Evolutionary conservation across 2,888 invertebrate species (phyloP).

Genomic region (Chouioia cunea): DNA sequence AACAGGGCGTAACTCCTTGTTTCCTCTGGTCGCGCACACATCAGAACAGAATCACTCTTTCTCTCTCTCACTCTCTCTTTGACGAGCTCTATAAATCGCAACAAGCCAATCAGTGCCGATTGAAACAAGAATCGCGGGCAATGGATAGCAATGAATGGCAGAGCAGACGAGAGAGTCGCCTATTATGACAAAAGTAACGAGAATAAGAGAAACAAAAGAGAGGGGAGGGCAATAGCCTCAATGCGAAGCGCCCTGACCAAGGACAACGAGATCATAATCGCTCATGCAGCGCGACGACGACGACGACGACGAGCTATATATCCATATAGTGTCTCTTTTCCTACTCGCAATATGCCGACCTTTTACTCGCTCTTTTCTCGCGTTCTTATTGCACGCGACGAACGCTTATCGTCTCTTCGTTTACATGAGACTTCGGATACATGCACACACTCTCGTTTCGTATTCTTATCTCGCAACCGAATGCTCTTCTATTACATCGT

Average conservation of each 20-base stretch:
- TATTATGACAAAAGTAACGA: neutral
- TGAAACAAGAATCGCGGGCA: slow-evolving; percentile 11
- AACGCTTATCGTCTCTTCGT: slow-evolving; percentile 10
- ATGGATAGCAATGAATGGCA: too few species aligned
- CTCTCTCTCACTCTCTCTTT: neutral
- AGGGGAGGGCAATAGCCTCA: slow-evolving; percentile 38
- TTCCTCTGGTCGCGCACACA: too few species aligned
- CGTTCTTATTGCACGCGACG: slow-evolving; percentile 6
- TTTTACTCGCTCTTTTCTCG: slow-evolving; percentile 9
- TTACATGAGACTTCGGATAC: neutral
- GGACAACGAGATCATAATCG: slow-evolving; percentile 47
- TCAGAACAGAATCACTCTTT: too few species aligned
- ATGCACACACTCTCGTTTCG: neutral
- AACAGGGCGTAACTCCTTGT: too few species aligned
- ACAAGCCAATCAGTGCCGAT: slow-evolving; percentile 17
- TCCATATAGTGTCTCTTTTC: neutral
- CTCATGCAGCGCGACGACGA: slow-evolving; percentile 8
- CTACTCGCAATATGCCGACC: neutral
- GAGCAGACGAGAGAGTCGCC: too few species aligned
- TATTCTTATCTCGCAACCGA: neutral
- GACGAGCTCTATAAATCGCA: slow-evolving; percentile 14
- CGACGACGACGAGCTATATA: neutral
- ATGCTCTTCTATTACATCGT: neutral
- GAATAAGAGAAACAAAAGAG: neutral
- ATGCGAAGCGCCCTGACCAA: slow-evolving; percentile 43